Evolutionary conservation across 1,140 invertebrate genomes (phyloP), one percentile per base, ranked within the genome.

Genomic region (Macrotrachela quadricornifera): DNA sequence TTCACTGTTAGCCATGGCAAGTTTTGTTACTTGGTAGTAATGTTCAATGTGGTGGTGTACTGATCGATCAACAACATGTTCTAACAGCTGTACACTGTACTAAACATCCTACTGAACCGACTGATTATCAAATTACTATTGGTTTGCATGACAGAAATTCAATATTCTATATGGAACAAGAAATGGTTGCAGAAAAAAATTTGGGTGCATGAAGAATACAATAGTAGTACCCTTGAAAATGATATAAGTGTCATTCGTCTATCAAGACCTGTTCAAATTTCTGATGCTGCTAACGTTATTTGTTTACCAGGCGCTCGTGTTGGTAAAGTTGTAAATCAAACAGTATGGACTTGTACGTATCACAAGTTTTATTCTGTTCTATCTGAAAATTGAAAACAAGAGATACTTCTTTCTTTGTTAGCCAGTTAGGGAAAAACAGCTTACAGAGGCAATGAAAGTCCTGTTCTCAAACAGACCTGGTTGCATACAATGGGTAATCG

Each of bases 21-120:
- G 21, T 30, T 30, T 8, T 30, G 8, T 30, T 30, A 30, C 21
- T 30, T 30, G 8, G 21, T 30, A 30, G 21, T 30, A 8, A 30
- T 30, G 44, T 44, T 44, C 44, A 51, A 36, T 91, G 86, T 61
- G 86, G 86, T 0, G 86, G 85, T 2, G 83, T 84, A 0, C 70
- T 92, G 10, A 81, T 92, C 38, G 79, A 79, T 11, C 69, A 76
- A 13, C 74, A 76, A 52, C 80, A 86, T 61, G 77, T 91, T 30
- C 73, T 91, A 0, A 90, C 86, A 0, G 85, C 85, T 1, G 85
- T 85, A 14, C 86, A 92, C 75, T 91, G 85, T 57, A 37, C 44
- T 14, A 15, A 15, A 36, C 44, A 41, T 30, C 21, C 21, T 8
- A 30, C 8, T 30, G 21, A 30, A 30, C 21, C 21, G 8, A 30